Evolutionary conservation across 2,113 vertebrate genomes (phyloP).

Genomic region (Aramus guarauna): DNA sequence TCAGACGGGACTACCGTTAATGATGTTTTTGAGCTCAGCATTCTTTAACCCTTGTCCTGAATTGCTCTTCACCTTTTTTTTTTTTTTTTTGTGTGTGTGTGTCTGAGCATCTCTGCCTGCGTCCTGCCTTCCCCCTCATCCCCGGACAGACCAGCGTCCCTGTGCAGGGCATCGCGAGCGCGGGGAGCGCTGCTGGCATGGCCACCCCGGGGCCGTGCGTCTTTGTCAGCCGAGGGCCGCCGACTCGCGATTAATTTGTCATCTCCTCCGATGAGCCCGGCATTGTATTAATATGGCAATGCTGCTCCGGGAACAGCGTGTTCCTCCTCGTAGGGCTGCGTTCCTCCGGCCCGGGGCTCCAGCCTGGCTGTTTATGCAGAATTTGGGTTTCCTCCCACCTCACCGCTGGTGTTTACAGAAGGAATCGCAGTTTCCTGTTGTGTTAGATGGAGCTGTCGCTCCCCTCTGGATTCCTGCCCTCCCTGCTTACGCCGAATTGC

Average conservation of each 20-base stretch:
- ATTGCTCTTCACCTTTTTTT: not conserved
- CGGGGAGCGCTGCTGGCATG: rapidly evolving
- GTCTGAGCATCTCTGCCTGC: not conserved
- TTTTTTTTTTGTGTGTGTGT: no score
- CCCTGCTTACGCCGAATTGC: not conserved
- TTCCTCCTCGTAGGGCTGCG: not conserved
- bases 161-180: not conserved
- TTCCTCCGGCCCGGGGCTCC: not conserved
- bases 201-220: not conserved
- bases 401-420: slow-evolving; percentile 38
- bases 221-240: not conserved
- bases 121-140: not conserved
- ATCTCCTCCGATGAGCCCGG: rapidly evolving
- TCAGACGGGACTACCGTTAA: not conserved
- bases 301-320: not conserved
- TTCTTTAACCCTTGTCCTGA: not conserved
- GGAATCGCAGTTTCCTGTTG: slow-evolving; percentile 49
- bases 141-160: rapidly evolving
- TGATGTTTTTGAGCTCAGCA: not conserved
- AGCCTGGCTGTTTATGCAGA: slow-evolving; percentile 25
- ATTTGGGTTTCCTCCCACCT: slow-evolving; percentile 33
- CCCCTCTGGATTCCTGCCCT: not conserved
- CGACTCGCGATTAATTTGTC: not conserved
- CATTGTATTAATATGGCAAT: not conserved
- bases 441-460: slow-evolving; percentile 30